These are phyloP conservation scores for Cynaeus angustus DNA, from an alignment of 2,888 invertebrate species.

Conservation along the genomic window DNA sequence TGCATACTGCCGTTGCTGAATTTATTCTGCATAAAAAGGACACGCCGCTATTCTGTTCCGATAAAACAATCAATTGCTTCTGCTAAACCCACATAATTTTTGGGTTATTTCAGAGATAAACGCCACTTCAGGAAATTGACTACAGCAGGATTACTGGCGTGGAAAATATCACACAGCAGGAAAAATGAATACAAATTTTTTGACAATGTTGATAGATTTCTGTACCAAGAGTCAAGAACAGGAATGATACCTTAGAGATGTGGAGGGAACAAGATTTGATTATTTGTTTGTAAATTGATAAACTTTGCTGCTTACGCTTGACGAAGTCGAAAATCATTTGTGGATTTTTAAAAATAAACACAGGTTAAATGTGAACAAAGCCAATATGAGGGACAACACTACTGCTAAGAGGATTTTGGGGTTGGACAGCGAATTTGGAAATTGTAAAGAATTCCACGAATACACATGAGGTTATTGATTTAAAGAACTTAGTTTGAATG, in stretches of 20 bases:
- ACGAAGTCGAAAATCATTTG: background rate
- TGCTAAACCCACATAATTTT: constrained; percentile 33
- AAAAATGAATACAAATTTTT: background rate
- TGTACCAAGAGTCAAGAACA: background rate
- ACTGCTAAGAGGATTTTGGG: too few species aligned
- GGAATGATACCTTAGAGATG: background rate
- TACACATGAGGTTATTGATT: too few species aligned
- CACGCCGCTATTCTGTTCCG: constrained; percentile 36
- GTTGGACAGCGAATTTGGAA: too few species aligned
- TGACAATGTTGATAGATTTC: background rate
- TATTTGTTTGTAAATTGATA: constrained; percentile 10
- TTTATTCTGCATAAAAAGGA: constrained; percentile 51
- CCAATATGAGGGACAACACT: too few species aligned
- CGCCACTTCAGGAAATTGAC: constrained; percentile 3
- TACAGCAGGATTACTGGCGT: constrained; percentile 3
- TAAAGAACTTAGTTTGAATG: too few species aligned
- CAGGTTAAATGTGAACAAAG: too few species aligned
- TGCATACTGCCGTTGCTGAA: constrained; percentile 48
- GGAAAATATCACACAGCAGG: background rate
- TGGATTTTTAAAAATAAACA: background rate
- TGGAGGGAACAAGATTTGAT: background rate
- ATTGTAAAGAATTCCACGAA: too few species aligned
- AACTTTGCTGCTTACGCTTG: background rate
- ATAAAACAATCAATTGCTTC: constrained; percentile 47
- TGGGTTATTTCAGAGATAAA: constrained; percentile 6